A percentile compares a stretch with the other conserved stretches of the same genome.
Evolutionary conservation across 2,113 vertebrate genomes (phyloP).

Genomic region (Bubo blakistoni): DNA sequence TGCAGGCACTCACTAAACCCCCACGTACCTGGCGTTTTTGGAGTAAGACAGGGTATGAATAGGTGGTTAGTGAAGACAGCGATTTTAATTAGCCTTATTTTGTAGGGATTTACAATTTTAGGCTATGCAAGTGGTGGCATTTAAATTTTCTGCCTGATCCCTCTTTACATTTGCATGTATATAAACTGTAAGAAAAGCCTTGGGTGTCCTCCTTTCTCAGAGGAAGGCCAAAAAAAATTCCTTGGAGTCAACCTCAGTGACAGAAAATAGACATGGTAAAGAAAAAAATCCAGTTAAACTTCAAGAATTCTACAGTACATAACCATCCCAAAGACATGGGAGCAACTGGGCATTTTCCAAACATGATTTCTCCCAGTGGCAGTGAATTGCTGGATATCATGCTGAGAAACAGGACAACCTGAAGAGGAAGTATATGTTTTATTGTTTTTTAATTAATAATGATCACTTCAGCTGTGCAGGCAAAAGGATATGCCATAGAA

Average conservation of each 20-base stretch:
- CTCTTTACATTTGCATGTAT: neutral
- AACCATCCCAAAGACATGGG: neutral
- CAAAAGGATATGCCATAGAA: neutral
- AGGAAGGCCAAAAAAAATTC: neutral
- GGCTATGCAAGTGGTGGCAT: neutral
- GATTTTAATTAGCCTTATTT: neutral
- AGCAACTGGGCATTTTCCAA: neutral
- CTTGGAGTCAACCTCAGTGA: neutral
- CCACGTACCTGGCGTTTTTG: neutral
- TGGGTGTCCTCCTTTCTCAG: neutral
- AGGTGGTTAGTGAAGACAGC: neutral
- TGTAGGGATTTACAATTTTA: neutral
- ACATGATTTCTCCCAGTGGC: neutral
- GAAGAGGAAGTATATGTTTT: neutral
- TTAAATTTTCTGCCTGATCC: neutral
- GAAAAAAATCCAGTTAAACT: neutral
- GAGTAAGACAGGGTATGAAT: neutral
- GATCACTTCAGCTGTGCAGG: neutral
- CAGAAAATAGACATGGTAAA: neutral
- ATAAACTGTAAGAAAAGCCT: neutral
- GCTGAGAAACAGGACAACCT: neutral
- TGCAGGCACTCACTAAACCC: constrained; percentile 2
- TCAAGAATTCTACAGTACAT: neutral
- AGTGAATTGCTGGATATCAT: neutral
- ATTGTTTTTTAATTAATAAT: neutral